A percentile compares a stretch with the other conserved stretches of the same genome.
These are phyloP conservation scores for Torymus auratus DNA, from an alignment of 2,888 invertebrate genomes.

Conservation along the genomic window DNA sequence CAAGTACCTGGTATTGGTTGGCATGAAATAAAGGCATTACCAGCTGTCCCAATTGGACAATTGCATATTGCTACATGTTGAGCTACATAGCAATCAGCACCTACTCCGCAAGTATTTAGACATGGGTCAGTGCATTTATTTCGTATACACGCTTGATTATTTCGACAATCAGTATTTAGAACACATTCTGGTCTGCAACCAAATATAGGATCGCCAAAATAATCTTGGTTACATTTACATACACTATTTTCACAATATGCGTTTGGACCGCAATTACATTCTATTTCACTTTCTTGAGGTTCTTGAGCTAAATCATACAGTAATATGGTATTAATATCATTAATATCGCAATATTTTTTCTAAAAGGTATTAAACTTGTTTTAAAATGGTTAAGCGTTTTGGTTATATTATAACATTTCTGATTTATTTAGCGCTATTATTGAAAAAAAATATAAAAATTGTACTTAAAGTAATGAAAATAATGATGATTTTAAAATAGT, in stretches of 20 bases:
- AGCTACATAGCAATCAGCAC: slow-evolving; percentile 84
- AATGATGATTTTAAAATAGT: no score
- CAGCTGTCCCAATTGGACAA: slow-evolving; percentile 83
- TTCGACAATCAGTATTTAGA: slow-evolving; percentile 85
- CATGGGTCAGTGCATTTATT: slow-evolving; percentile 89
- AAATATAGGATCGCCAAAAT: slow-evolving; percentile 77
- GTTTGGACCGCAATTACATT: slow-evolving; percentile 81
- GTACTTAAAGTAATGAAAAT: no score
- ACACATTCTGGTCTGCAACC: slow-evolving; percentile 81
- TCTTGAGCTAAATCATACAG: slow-evolving; percentile 19
- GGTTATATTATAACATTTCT: no score
- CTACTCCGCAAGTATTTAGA: slow-evolving; percentile 82
- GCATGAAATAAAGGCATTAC: slow-evolving; percentile 76
- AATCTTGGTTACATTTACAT: slow-evolving; percentile 75
- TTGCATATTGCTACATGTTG: slow-evolving; percentile 86
- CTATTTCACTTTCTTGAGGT: background rate
- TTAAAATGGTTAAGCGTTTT: no score
- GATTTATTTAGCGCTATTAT: no score
- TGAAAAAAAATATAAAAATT: no score
- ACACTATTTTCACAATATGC: slow-evolving; percentile 80
- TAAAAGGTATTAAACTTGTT: no score
- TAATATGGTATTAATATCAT: background rate
- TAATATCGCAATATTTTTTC: no score
- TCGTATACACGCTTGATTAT: slow-evolving; percentile 85
- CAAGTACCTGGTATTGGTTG: slow-evolving; percentile 72